These are phyloP conservation scores for Siderastrea siderea DNA, from an alignment of 92 coral and sea anemone species.

Conservation along the genomic window DNA sequence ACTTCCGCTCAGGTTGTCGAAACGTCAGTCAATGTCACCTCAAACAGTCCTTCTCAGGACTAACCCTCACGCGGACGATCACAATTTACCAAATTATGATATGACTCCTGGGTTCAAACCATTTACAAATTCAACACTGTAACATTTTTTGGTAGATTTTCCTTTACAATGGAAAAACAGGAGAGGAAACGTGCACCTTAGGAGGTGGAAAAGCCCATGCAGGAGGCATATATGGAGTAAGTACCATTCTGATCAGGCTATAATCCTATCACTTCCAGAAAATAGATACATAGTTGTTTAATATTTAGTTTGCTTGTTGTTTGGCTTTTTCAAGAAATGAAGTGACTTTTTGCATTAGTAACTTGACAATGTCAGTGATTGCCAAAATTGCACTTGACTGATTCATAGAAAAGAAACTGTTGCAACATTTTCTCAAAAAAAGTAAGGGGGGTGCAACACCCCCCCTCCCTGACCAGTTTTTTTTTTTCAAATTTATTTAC, in stretches of 20 bases:
- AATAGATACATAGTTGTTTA: not conserved
- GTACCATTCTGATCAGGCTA: constrained; percentile 9
- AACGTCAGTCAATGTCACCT: too few species aligned
- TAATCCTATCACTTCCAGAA: not conserved
- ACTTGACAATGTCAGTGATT: not conserved
- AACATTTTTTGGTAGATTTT: constrained; percentile 60
- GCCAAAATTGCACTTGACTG: too few species aligned
- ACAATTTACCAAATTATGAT: too few species aligned
- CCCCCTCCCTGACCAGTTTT: too few species aligned
- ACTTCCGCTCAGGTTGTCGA: too few species aligned
- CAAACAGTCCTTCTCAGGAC: too few species aligned
- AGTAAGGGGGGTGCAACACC: too few species aligned
- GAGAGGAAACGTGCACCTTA: constrained; percentile 49
- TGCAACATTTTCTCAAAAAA: too few species aligned
- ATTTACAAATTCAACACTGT: not conserved
- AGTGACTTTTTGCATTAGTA: not conserved
- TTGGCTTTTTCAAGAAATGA: not conserved
- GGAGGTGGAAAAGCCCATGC: constrained; percentile 85
- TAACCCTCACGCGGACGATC: too few species aligned
- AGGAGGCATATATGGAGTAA: constrained; percentile 90
- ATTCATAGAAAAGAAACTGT: too few species aligned
- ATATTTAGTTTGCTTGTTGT: not conserved
- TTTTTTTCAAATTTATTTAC: too few species aligned
- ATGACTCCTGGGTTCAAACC: too few species aligned
- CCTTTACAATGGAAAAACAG: constrained; percentile 88